Base-by-base conservation (phyloP, 2,888 invertebrate genomes). In the Mythimna vitellina region DNA sequence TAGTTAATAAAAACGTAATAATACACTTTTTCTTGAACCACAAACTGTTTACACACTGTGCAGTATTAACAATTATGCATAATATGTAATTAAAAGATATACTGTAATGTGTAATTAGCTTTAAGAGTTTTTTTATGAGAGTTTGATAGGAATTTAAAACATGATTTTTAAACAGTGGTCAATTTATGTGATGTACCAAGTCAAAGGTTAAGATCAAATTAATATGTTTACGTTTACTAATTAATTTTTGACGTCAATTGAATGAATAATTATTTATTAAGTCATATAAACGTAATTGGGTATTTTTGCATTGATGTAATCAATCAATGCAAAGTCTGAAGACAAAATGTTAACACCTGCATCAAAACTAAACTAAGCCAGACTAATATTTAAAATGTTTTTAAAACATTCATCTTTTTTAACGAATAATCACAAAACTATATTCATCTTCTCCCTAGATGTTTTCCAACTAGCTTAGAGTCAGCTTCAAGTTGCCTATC, bases 1-100 rank as follows among this genome's bases (percentile, higher is more conserved):
- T 75, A 63, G 57, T 61, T 58, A 29, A 57, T 67, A 54, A 78
- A 77, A 73, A 78, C 22, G n/a, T 74, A 62, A 74, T 61, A 67
- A 65, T 65, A 76, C 4, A 53, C 53, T 76, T 76, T 76, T 70
- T 71, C 73, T 66, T 60, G 17, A 73, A 61, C 51, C 63, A 49
- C 57, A 17, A 80, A 8, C 35, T 12, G 22, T 56, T 25, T 25
- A 25, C 58, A 7, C 77, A 76, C 58, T 62, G 80, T 70, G 72
- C 65, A 54, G 51, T 57, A 25, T 61, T 61, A 70, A 73, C n/a
- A 54, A 82, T 68, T 63, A 57, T 49, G 56, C 61, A 42, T 49
- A 46, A 49, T 49, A 61, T 53, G 20, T 60, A 53, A 69, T 64
- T 53, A 81, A 49, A 70, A 53, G 66, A 64, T 62, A 68, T 35